These are phyloP conservation scores for Thymallus thymallus DNA, from an alignment of 2,113 vertebrate species.

Conservation along the genomic window DNA sequence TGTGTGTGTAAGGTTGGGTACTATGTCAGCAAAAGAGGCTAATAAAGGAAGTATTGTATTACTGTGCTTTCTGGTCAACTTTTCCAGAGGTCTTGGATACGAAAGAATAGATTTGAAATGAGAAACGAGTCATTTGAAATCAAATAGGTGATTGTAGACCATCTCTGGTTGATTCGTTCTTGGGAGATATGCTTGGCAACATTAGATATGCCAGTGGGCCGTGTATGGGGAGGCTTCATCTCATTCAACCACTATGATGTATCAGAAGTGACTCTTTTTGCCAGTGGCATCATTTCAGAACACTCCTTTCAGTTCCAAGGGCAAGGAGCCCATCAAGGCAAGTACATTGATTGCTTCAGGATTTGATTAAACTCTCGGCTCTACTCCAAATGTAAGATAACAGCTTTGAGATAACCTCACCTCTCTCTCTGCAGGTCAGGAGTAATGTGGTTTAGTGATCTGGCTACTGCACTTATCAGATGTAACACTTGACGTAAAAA, in stretches of 20 bases:
- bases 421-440: constrained; percentile 39
- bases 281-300: constrained; percentile 53
- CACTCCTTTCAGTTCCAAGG: constrained; percentile 66
- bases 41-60: too few relatives aligned
- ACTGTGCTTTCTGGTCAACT: not conserved
- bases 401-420: constrained; percentile 64
- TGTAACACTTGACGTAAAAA: constrained; percentile 39
- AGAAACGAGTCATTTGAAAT: constrained; percentile 22
- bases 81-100: not conserved
- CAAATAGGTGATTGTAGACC: constrained; percentile 54
- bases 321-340: constrained; percentile 52
- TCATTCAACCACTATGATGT: constrained; percentile 62
- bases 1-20: not conserved
- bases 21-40: too few relatives aligned
- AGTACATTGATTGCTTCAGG: constrained; percentile 64
- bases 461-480: constrained; percentile 27
- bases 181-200: constrained; percentile 64
- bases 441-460: constrained; percentile 58
- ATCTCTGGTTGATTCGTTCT: constrained; percentile 63
- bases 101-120: constrained; percentile 8
- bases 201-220: constrained; percentile 63
- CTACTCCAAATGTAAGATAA: constrained; percentile 68
- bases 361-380: constrained; percentile 73
- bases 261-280: constrained; percentile 64
- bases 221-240: constrained; percentile 68